These are phyloP conservation scores for Brachynemurus nebulosus DNA, from an alignment of 2,888 invertebrate species.

Conservation along the genomic window DNA sequence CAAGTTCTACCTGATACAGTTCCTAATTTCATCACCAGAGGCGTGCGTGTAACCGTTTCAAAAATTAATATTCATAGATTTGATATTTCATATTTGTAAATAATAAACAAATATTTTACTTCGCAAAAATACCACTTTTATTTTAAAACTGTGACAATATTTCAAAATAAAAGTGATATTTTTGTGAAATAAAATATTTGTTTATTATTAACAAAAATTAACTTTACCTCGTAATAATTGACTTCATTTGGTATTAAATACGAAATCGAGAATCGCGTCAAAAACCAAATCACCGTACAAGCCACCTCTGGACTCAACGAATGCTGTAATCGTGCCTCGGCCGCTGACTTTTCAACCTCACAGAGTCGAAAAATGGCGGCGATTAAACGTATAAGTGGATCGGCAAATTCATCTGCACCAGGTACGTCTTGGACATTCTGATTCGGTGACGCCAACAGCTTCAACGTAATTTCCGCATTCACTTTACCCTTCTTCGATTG, in stretches of 20 bases:
- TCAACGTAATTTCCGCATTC: slow-evolving; percentile 28
- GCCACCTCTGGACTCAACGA: slow-evolving; percentile 69
- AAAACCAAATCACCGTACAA: slow-evolving; percentile 62
- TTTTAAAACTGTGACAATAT: no score
- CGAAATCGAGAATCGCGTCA: slow-evolving; percentile 60
- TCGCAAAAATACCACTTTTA: no score
- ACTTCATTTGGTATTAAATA: slow-evolving; percentile 52
- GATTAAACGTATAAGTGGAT: slow-evolving; percentile 44
- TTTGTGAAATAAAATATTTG: no score
- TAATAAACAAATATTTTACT: no score
- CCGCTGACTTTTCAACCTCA: slow-evolving; percentile 58
- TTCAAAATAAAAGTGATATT: no score
- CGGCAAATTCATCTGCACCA: slow-evolving; percentile 27
- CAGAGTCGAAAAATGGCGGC: slow-evolving; percentile 59
- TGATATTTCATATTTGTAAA: no score
- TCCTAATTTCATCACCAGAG: no score
- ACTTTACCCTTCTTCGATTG: slow-evolving; percentile 29
- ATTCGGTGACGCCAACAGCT: slow-evolving; percentile 29
- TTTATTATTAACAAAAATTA: no score
- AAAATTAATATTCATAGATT: neutral
- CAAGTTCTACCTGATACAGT: no score
- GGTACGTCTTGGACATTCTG: slow-evolving; percentile 34
- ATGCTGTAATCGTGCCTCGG: slow-evolving; percentile 44
- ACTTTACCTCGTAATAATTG: slow-evolving; percentile 38
- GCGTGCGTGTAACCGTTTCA: no score